Evolutionary conservation across 2,797 vertebrate species (phyloP).

Genomic region (Distichodus sexfasciatus): DNA sequence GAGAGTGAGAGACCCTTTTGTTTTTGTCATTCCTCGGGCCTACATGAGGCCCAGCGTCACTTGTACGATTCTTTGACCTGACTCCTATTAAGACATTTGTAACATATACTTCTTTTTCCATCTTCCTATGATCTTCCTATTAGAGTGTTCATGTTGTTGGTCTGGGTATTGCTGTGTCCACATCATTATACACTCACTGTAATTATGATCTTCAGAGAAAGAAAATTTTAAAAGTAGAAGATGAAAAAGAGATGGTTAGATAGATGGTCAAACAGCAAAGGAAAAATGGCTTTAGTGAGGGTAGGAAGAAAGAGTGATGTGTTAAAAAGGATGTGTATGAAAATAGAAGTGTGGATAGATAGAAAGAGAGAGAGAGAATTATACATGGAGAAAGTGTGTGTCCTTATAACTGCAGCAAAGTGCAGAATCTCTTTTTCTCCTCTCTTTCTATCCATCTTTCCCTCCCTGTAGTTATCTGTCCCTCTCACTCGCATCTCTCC

Average conservation of each 20-base stretch:
- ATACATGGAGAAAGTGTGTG: constrained; percentile 6
- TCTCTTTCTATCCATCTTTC: too few species aligned
- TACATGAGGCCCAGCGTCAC: neutral
- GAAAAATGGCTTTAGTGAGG: neutral
- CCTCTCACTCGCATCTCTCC: constrained; percentile 11
- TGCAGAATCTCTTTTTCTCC: constrained; percentile 11
- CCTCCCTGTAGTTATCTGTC: neutral
- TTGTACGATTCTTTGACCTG: neutral
- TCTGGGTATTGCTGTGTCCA: constrained; percentile 8
- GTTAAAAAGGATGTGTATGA: constrained; percentile 25
- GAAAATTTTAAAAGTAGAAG: neutral
- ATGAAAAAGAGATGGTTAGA: neutral
- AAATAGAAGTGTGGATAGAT: constrained; percentile 12
- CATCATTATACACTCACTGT: neutral
- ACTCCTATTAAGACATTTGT: too few species aligned
- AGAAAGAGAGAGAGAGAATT: constrained; percentile 1
- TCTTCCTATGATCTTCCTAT: too few species aligned
- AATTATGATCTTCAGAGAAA: constrained; percentile 4
- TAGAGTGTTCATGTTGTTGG: too few species aligned
- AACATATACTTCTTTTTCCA: neutral
- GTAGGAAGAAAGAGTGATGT: constrained; percentile 21
- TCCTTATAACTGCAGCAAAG: neutral
- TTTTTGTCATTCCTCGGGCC: constrained; percentile 16
- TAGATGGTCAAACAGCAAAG: neutral
- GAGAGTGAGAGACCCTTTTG: constrained; percentile 39